Percentiles rank a stretch among this genome's conserved stretches.
Conservation (phyloP, 2,113 vertebrate genomes). For the Salvelinus sp. region DNA sequence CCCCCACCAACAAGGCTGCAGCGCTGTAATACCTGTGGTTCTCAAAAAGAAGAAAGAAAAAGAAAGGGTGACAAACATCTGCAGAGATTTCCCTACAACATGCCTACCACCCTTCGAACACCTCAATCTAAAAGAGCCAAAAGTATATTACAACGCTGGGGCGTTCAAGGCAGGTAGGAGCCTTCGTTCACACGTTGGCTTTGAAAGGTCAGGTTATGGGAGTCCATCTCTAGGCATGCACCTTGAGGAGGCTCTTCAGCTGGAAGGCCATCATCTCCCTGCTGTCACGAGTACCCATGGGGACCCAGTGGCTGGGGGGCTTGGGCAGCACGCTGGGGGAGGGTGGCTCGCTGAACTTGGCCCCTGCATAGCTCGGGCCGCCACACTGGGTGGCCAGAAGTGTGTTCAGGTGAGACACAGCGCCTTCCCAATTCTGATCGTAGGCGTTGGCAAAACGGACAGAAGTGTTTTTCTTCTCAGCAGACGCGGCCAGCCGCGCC, state of each 20-base stretch:
- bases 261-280: constrained; percentile 96
- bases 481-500: constrained; percentile 88
- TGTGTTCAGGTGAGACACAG: constrained; percentile 77
- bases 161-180: constrained; percentile 59
- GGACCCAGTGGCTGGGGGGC: constrained; percentile 96
- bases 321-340: constrained; percentile 94
- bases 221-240: constrained; percentile 84
- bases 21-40: constrained; percentile 46
- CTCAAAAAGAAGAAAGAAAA: neutral
- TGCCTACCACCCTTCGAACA: constrained; percentile 13
- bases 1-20: constrained; percentile 68
- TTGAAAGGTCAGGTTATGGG: constrained; percentile 16
- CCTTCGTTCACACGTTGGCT: constrained; percentile 52
- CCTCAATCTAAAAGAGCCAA: constrained; percentile 53
- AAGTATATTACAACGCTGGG: constrained; percentile 58
- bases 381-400: constrained; percentile 82
- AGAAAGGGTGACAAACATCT: constrained; percentile 23
- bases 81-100: constrained; percentile 29
- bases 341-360: constrained; percentile 97
- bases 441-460: constrained; percentile 76
- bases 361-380: constrained; percentile 89
- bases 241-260: constrained; percentile 96
- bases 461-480: constrained; percentile 74
- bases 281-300: constrained; percentile 85
- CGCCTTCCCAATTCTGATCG: constrained; percentile 84